phyloP scores from a whole-genome alignment of 2,797 vertebrate genomes.

The Aphelocoma californica region DNA sequence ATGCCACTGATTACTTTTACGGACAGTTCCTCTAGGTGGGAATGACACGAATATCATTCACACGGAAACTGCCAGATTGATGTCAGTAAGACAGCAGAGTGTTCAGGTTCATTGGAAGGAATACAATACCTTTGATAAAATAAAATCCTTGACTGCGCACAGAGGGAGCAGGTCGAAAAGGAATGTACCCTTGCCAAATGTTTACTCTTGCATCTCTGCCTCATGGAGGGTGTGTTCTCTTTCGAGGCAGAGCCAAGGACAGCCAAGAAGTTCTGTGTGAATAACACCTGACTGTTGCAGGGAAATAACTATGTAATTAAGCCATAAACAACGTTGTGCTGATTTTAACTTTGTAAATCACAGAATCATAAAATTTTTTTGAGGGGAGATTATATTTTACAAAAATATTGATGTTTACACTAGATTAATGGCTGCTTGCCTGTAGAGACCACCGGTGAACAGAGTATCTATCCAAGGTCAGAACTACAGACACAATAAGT shows the following conservation, averaged over 20 bases:
- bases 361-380: constrained; percentile 61
- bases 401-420: constrained; percentile 73
- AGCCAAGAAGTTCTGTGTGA: constrained; percentile 66
- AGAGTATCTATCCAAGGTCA: constrained; percentile 43
- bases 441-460: neutral
- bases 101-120: constrained; percentile 24
- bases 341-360: constrained; percentile 75
- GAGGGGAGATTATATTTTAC: constrained; percentile 57
- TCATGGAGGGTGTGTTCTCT: constrained; percentile 56
- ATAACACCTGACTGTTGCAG: constrained; percentile 69
- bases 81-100: constrained; percentile 20
- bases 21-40: constrained; percentile 29
- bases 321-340: constrained; percentile 69
- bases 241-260: constrained; percentile 71
- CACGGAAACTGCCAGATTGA: constrained; percentile 15
- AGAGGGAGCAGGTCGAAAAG: neutral
- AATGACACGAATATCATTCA: constrained; percentile 29
- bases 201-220: constrained; percentile 69
- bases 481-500: constrained; percentile 20
- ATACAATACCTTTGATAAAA: constrained; percentile 18
- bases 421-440: constrained; percentile 72
- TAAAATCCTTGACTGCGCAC: neutral
- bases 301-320: constrained; percentile 68
- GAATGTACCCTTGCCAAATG: constrained; percentile 46
- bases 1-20: constrained; percentile 11